Percentiles rank a stretch among this genome's conserved stretches.
Evolutionary conservation across 2,888 invertebrate genomes (phyloP).

Genomic region (Pseudococcus viburni): DNA sequence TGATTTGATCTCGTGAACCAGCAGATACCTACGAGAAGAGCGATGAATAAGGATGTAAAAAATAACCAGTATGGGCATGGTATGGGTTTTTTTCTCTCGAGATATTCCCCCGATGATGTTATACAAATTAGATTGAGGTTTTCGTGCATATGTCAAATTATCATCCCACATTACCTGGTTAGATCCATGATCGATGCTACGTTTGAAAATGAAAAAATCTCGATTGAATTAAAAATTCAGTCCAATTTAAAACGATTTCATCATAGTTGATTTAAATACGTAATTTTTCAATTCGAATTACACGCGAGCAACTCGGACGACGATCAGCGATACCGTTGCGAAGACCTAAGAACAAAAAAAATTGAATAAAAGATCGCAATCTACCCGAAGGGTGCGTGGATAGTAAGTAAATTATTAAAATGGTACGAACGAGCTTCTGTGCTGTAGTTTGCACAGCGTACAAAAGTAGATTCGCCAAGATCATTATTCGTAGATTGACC

Average conservation of each 20-base stretch:
- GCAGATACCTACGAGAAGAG: too few species aligned
- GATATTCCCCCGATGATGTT: background rate
- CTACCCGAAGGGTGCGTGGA: slow-evolving; percentile 24
- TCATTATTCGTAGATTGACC: slow-evolving; percentile 42
- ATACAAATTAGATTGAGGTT: background rate
- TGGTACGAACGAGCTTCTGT: slow-evolving; percentile 7
- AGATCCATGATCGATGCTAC: too few species aligned
- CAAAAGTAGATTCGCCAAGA: slow-evolving; percentile 34
- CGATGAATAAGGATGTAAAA: background rate
- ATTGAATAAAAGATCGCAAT: background rate
- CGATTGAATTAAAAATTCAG: background rate
- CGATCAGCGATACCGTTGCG: background rate
- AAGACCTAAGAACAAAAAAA: background rate
- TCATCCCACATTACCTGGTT: background rate
- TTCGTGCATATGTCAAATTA: background rate
- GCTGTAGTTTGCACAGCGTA: background rate
- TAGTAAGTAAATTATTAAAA: background rate
- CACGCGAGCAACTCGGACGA: background rate
- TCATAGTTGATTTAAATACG: background rate
- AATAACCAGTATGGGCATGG: too few species aligned
- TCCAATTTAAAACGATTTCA: background rate
- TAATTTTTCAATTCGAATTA: background rate
- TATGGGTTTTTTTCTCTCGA: background rate
- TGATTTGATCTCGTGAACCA: background rate
- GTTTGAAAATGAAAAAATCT: background rate